These are phyloP conservation scores for Polymixis flavicincta DNA, from an alignment of 2,888 invertebrate species.

Conservation along the genomic window DNA sequence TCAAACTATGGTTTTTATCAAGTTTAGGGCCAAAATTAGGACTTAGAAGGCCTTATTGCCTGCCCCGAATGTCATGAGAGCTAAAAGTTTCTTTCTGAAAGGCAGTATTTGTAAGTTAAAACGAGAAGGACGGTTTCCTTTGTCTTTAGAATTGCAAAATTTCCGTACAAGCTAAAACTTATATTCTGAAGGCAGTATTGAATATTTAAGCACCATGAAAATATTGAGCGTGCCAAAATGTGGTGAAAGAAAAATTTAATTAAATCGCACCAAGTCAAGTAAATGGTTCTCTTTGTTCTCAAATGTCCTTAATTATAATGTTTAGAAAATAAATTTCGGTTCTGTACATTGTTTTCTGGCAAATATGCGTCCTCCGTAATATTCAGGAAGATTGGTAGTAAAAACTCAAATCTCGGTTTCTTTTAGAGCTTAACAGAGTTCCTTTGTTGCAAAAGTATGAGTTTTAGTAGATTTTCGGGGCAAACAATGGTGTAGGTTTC, in stretches of 20 bases:
- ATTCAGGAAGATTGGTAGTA: background rate
- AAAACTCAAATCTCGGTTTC: background rate
- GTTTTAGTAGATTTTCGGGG: background rate
- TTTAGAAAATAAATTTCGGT: too few species aligned
- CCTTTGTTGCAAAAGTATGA: background rate
- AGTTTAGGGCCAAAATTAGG: background rate
- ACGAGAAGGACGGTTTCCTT: background rate
- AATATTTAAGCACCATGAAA: background rate
- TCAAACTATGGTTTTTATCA: background rate
- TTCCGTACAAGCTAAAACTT: background rate
- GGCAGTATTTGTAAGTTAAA: background rate
- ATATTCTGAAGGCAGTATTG: background rate
- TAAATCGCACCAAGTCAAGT: too few species aligned
- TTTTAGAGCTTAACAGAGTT: background rate
- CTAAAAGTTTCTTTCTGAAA: background rate
- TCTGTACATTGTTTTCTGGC: too few species aligned
- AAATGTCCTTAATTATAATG: too few species aligned
- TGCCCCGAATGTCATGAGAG: background rate
- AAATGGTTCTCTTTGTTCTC: too few species aligned
- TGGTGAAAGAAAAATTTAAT: too few species aligned
- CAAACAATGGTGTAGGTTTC: background rate
- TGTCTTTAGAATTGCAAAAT: background rate
- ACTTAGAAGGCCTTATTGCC: accelerated
- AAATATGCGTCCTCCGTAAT: too few species aligned
- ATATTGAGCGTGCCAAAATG: background rate